Conservation (phyloP, 1,140 invertebrate species). For the Tetramorium parvispinum region DNA sequence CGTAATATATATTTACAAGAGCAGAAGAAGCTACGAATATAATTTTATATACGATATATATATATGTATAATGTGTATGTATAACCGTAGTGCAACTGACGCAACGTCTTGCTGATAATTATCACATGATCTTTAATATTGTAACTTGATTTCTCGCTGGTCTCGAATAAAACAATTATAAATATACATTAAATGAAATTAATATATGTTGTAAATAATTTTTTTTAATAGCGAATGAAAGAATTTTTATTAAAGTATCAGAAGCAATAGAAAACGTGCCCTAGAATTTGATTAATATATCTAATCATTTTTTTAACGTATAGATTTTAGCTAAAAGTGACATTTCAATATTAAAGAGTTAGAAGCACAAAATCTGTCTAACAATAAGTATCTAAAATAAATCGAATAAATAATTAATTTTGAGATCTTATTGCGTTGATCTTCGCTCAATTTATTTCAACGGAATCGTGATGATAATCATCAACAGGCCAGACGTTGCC, state of each 20-base stretch:
- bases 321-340: not conserved
- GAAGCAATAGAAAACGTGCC: not conserved
- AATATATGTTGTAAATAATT: constrained; percentile 26
- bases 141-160: not conserved
- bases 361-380: too few species aligned
- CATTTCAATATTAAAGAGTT: not conserved
- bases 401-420: not conserved
- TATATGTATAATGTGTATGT: constrained; percentile 56
- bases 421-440: not conserved
- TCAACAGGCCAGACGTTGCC: constrained; percentile 55
- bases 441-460: not conserved
- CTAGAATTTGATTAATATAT: constrained; percentile 8
- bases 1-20: constrained; percentile 80
- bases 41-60: constrained; percentile 55
- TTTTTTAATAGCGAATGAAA: not conserved
- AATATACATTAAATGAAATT: too few species aligned
- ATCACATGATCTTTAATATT: constrained; percentile 18
- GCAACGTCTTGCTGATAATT: constrained; percentile 63
- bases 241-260: constrained; percentile 17
- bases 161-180: not conserved
- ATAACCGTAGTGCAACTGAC: constrained; percentile 57
- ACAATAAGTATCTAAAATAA: too few species aligned
- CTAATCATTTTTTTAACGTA: not conserved
- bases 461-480: constrained; percentile 54
- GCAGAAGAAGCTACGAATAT: constrained; percentile 73